Evolutionary conservation across 2,888 invertebrate species (phyloP).

Genomic region (Drosophila lutescens): DNA sequence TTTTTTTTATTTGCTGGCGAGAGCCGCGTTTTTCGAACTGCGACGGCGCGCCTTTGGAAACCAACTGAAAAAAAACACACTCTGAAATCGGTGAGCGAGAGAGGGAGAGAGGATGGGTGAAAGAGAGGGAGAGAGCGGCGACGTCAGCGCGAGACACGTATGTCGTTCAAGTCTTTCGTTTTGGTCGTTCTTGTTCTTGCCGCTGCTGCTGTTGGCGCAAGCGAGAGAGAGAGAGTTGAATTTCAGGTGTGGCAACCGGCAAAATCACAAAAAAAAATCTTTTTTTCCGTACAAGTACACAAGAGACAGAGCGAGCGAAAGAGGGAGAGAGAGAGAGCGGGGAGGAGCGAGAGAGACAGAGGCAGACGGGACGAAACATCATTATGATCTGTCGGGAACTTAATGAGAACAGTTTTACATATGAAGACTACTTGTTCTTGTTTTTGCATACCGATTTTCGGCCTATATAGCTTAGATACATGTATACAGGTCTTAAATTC

Average conservation of each 20-base stretch:
- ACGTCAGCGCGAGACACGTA: constrained; percentile 40
- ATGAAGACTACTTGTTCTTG: constrained; percentile 19
- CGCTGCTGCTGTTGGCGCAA: constrained; percentile 30
- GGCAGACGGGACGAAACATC: constrained; percentile 16
- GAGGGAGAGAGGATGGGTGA: background rate
- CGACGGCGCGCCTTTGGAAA: constrained; percentile 42
- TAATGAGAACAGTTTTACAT: constrained; percentile 46
- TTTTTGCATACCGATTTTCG: constrained; percentile 25
- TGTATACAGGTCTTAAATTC: background rate
- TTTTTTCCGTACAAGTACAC: constrained; percentile 15
- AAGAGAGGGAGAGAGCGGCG: constrained; percentile 10
- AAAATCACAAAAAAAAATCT: constrained; percentile 41
- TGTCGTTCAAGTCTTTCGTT: constrained; percentile 50
- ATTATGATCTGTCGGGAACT: constrained; percentile 35
- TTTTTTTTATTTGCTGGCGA: constrained; percentile 10
- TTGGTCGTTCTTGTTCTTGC: constrained; percentile 11
- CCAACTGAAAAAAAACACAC: constrained; percentile 30
- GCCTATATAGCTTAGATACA: constrained; percentile 15
- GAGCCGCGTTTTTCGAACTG: constrained; percentile 47
- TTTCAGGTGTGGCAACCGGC: constrained; percentile 54
- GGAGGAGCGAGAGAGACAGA: background rate
- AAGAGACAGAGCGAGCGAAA: background rate
- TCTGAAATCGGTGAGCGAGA: constrained; percentile 2
- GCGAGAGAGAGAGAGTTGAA: constrained; percentile 32
- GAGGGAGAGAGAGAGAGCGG: background rate